Conservation (phyloP, 1,140 invertebrate species). For the Psix sp. region DNA sequence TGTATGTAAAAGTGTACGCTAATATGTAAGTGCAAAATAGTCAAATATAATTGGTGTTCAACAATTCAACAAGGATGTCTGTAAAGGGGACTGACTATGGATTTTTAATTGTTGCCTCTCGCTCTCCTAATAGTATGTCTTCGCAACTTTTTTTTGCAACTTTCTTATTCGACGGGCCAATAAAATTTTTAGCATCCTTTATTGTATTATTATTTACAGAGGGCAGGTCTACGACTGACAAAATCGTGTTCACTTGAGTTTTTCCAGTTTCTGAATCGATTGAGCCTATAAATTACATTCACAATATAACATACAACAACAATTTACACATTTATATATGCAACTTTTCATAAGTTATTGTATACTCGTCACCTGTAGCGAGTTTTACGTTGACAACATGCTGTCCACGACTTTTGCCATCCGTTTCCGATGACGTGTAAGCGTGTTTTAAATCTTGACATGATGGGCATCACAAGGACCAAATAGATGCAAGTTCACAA, state of each 20-base stretch:
- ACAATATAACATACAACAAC: not conserved
- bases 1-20: too few species aligned
- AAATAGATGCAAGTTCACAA: constrained; percentile 1
- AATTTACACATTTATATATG: not conserved
- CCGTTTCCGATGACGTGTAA: constrained; percentile 8
- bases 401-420: not conserved
- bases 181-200: not conserved
- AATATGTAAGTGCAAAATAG: too few species aligned
- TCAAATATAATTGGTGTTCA: too few species aligned
- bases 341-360: not conserved
- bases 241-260: not conserved
- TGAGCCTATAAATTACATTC: not conserved
- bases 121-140: too few species aligned
- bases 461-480: constrained; percentile 2
- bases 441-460: constrained; percentile 8
- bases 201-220: not conserved
- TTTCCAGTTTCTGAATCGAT: not conserved
- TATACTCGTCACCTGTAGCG: constrained; percentile 1
- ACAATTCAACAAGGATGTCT: too few species aligned
- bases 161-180: too few species aligned
- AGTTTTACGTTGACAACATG: constrained; percentile 10
- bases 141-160: too few species aligned
- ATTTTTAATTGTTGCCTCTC: too few species aligned
- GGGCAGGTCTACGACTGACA: not conserved
- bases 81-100: too few species aligned